Percentiles rank a stretch among this genome's conserved stretches.
Evolutionary conservation across 2,113 vertebrate species (phyloP).

Genomic region (Phocoena phocoena): DNA sequence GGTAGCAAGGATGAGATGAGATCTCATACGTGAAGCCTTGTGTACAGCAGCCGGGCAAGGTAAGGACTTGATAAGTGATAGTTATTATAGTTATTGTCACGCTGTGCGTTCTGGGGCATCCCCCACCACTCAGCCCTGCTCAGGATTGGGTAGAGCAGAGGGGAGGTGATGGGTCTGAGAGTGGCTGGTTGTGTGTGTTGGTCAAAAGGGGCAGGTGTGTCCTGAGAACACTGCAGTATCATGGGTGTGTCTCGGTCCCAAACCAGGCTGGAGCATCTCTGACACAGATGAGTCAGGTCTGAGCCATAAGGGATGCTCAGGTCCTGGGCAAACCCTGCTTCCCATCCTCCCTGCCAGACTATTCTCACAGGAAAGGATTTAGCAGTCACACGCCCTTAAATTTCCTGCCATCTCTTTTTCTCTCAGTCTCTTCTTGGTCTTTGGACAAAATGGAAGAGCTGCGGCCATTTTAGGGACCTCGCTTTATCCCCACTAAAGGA

Average conservation of each 20-base stretch:
- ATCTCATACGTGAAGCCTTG: neutral
- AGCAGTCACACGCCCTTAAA: neutral
- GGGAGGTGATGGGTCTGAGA: neutral
- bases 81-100: neutral
- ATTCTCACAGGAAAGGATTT: neutral
- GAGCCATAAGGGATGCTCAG: neutral
- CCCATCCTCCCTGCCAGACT: neutral
- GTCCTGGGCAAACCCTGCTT: neutral
- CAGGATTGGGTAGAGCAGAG: neutral
- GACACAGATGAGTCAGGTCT: neutral
- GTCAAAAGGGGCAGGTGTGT: neutral
- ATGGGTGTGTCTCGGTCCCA: neutral
- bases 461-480: neutral
- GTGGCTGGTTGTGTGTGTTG: neutral
- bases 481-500: neutral
- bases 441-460: neutral
- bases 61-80: neutral
- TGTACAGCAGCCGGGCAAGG: neutral
- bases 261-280: neutral
- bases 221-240: neutral
- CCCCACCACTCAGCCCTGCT: neutral
- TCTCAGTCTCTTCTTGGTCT: neutral
- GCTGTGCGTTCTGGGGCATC: neutral
- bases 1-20: slow-evolving; percentile 13
- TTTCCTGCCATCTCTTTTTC: neutral